Evolutionary conservation across 2,113 vertebrate genomes (phyloP).

Genomic region (Entelurus aequoreus): DNA sequence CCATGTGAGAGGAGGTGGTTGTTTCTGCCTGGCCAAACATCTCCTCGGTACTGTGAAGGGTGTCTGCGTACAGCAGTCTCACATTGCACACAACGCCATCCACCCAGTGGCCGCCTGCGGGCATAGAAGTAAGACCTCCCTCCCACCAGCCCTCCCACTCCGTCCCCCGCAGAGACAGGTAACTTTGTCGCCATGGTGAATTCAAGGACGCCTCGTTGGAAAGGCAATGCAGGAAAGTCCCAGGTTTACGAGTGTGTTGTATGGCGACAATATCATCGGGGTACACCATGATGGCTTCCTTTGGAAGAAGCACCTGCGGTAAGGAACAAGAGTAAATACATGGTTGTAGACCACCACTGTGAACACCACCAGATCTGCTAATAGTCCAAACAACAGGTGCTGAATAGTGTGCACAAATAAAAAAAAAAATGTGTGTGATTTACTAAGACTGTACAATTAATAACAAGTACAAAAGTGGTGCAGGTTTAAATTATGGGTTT

Average conservation of each 20-base stretch:
- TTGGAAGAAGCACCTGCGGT: slow-evolving; percentile 57
- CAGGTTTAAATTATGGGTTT: too few species aligned
- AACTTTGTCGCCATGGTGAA: slow-evolving; percentile 76
- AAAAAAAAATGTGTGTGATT: too few species aligned
- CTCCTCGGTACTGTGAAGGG: slow-evolving; percentile 31
- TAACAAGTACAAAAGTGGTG: too few species aligned
- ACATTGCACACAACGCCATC: slow-evolving; percentile 72
- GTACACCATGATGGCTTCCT: slow-evolving; percentile 58
- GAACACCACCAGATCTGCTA: too few species aligned
- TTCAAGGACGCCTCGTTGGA: slow-evolving; percentile 7
- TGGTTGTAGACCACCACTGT: too few species aligned
- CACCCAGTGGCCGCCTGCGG: slow-evolving; percentile 56
- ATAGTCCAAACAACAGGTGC: too few species aligned
- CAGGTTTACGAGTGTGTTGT: slow-evolving; percentile 65
- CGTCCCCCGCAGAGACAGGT: slow-evolving; percentile 54
- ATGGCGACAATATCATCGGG: slow-evolving; percentile 75
- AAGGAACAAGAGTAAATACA: neutral
- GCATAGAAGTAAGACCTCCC: slow-evolving; percentile 43
- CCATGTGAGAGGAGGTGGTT: slow-evolving; percentile 10
- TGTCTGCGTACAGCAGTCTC: slow-evolving; percentile 62
- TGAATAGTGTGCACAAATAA: too few species aligned
- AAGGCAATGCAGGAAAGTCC: slow-evolving; percentile 63
- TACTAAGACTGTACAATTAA: too few species aligned
- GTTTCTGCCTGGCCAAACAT: slow-evolving; percentile 23
- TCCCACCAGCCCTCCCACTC: slow-evolving; percentile 72